Evolutionary conservation across 1,140 invertebrate species (phyloP), one percentile per base, ranked within the genome.

Genomic region (Laodelphax striatellus): DNA sequence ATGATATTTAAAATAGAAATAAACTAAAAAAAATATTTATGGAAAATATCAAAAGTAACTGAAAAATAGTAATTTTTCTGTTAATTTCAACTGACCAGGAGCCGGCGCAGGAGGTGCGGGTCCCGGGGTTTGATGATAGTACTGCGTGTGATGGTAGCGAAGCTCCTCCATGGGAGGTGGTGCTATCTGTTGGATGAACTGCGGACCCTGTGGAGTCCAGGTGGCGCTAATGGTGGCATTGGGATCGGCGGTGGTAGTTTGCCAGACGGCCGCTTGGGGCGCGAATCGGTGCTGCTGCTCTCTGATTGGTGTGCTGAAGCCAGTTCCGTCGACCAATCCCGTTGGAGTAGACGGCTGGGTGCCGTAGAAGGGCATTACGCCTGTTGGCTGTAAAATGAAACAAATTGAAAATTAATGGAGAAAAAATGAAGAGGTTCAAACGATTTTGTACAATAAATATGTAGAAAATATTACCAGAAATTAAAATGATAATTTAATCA

Each of bases 111-210:
- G 61, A 31, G 42, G 34, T 0, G 57, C 28, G 2, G 57, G 46
- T 46, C 43, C 57, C 5, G 57, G 38, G 3, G 38, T 52, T 54
- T 57, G 61, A 22, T 57, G 61, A 57, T 63, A 64, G 52, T 68
- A 68, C 58, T 68, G 67, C 10, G 67, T 58, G 52, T 64, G 63
- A 38, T 63, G 58, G 55, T 68, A 67, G 60, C 67, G 62, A 13
- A 68, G 14, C 24, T 68, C 67, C 41, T 68, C 65, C 31, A 68
- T 58, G 28, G 67, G 67, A 42, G 63, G 65, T 19, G 66, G 46
- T 13, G 67, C 66, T 50, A 67, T 41, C 52, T 67, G 66, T 44
- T 69, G 67, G 50, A 67, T 67, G 34, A 67, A 67, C 55, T 67
- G 66, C 2, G 16, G 46, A 8, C 67, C 66, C 55, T 69, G 67